A percentile compares a stretch with the other conserved stretches of the same genome.
Evolutionary conservation across 2,113 vertebrate species (phyloP).

Genomic region (Myotis yumanensis): DNA sequence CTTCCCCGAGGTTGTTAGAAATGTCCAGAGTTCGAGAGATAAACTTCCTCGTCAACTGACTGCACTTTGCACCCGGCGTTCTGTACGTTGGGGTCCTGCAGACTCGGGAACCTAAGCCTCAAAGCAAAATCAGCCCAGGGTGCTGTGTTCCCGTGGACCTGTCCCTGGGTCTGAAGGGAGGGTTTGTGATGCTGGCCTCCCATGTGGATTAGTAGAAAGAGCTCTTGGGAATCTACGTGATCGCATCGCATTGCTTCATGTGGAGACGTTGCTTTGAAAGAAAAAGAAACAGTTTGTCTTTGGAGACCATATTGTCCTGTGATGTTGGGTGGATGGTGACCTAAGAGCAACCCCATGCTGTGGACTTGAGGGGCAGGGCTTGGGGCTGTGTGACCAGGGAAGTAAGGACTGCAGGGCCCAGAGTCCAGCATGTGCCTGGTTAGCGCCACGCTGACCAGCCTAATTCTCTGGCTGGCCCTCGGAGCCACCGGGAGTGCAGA

Average conservation of each 20-base stretch:
- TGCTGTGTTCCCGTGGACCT: background rate
- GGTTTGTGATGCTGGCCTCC: background rate
- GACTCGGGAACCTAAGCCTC: background rate
- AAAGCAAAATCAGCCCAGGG: background rate
- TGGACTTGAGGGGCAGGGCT: background rate
- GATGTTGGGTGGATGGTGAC: background rate
- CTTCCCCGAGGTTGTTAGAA: background rate
- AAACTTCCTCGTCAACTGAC: background rate
- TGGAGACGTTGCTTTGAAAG: background rate
- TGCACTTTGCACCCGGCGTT: background rate
- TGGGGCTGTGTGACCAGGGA: background rate
- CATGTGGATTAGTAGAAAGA: background rate
- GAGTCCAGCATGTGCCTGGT: background rate
- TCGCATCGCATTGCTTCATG: background rate
- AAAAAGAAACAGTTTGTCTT: background rate
- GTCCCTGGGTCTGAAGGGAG: background rate
- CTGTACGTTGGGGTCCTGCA: background rate
- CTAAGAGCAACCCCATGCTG: background rate
- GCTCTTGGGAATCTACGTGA: background rate
- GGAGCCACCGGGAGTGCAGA: background rate
- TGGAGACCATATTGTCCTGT: background rate
- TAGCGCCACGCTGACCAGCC: no score
- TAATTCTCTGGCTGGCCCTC: background rate
- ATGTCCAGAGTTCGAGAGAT: accelerated
- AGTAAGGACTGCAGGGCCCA: background rate